phyloP scores from a whole-genome alignment of 2,797 vertebrate species.

The Catamblyrhynchus diadema region DNA sequence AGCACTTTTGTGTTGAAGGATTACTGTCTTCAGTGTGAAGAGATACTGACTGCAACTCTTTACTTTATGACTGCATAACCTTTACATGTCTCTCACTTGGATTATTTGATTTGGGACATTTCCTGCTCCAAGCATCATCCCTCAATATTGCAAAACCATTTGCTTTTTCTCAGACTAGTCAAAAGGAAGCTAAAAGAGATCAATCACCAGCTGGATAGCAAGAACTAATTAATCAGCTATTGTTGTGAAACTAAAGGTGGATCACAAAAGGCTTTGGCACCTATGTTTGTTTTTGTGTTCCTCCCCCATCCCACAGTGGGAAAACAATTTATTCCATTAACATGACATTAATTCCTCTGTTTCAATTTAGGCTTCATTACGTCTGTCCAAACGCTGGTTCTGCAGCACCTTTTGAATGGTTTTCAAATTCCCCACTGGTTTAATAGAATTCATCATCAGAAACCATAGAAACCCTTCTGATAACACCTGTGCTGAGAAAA shows the following conservation, averaged over 20 bases:
- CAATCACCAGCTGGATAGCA: neutral
- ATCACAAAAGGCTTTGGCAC: neutral
- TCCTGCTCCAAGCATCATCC: neutral
- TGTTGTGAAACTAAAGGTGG: neutral
- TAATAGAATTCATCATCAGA: neutral
- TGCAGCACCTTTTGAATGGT: neutral
- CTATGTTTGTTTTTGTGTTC: accelerated
- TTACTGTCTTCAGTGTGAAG: neutral
- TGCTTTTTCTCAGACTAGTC: neutral
- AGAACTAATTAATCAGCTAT: neutral
- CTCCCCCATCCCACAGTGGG: neutral
- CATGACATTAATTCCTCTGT: neutral
- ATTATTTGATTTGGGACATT: neutral
- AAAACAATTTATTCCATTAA: neutral
- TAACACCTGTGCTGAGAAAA: neutral
- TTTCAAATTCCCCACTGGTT: neutral
- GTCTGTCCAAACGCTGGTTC: neutral
- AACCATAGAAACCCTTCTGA: neutral
- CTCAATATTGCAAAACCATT: neutral
- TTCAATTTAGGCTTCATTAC: neutral
- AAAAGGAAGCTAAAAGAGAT: neutral
- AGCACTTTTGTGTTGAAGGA: accelerated
- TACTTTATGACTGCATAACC: neutral
- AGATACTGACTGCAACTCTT: neutral
- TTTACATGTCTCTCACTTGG: neutral